A percentile compares a stretch with the other conserved stretches of the same genome.
These are phyloP conservation scores for rabbit (Oryctolagus cuniculus) DNA, from an alignment of 2,113 vertebrate species.

Conservation along the genomic window DNA sequence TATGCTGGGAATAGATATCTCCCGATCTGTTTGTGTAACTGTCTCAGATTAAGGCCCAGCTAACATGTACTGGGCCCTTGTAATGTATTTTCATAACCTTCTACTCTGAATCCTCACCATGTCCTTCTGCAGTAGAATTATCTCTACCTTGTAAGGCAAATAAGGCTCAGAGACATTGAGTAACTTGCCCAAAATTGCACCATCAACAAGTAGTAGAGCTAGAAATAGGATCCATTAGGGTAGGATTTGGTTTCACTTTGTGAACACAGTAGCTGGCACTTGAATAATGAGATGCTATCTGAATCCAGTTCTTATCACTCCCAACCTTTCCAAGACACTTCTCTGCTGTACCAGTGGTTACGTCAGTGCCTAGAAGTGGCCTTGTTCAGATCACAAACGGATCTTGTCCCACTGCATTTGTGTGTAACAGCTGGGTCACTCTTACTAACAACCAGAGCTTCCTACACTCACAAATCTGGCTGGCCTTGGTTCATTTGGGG, in stretches of 20 bases:
- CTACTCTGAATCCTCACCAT: not conserved
- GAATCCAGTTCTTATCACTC: not conserved
- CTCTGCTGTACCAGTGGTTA: not conserved
- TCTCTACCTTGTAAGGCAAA: not conserved
- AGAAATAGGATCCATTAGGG: not conserved
- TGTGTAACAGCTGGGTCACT: not conserved
- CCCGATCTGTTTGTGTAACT: not conserved
- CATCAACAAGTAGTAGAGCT: not conserved
- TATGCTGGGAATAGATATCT: not conserved
- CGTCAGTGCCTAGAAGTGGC: not conserved
- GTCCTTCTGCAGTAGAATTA: not conserved
- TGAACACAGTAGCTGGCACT: not conserved
- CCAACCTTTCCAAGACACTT: not conserved
- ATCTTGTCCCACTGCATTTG: not conserved
- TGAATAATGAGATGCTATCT: not conserved
- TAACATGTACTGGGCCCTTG: not conserved
- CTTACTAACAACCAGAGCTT: not conserved
- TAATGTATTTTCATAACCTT: not conserved
- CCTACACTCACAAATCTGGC: not conserved
- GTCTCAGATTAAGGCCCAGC: not conserved
- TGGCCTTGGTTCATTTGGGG: not conserved
- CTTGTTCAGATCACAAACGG: not conserved
- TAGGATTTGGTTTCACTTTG: not conserved
- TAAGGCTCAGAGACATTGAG: not conserved
- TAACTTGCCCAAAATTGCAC: not conserved